Conservation (phyloP, 2,797 vertebrate genomes). For the Protosalanx chinensis region DNA sequence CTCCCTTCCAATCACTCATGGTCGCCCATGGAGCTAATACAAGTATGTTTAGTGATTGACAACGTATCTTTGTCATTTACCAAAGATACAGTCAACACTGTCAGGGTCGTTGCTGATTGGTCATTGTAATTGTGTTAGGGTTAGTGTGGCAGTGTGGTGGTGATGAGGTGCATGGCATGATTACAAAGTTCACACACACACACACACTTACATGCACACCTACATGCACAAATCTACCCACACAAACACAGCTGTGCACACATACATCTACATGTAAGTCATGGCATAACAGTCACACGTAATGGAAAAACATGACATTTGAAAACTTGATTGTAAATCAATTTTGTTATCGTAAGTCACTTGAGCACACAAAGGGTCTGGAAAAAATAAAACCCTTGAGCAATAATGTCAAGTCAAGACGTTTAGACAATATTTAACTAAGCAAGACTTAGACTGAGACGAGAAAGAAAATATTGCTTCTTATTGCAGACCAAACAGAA, state of each 20-base stretch:
- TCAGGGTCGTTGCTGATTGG: too few relatives aligned
- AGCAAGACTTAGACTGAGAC: not conserved
- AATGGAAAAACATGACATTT: not conserved
- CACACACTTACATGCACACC: not conserved
- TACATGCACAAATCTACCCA: not conserved
- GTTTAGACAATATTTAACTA: too few relatives aligned
- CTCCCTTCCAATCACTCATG: too few relatives aligned
- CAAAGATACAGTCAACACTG: too few relatives aligned
- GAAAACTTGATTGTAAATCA: not conserved
- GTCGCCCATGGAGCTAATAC: too few relatives aligned
- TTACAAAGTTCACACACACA: not conserved
- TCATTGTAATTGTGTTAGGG: too few relatives aligned
- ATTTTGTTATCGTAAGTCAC: not conserved
- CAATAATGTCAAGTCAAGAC: too few relatives aligned
- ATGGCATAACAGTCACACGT: not conserved
- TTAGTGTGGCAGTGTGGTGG: not conserved
- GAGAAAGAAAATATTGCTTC: too few relatives aligned
- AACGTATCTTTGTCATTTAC: too few relatives aligned
- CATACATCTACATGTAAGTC: not conserved
- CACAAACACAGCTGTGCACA: too few relatives aligned
- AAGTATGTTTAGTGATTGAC: too few relatives aligned
- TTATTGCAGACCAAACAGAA: not conserved
- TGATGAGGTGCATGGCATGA: not conserved
- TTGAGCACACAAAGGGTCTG: not conserved
- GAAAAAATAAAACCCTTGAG: not conserved